Conservation (phyloP, 2,113 vertebrate genomes). For the Anhinga anhinga region DNA sequence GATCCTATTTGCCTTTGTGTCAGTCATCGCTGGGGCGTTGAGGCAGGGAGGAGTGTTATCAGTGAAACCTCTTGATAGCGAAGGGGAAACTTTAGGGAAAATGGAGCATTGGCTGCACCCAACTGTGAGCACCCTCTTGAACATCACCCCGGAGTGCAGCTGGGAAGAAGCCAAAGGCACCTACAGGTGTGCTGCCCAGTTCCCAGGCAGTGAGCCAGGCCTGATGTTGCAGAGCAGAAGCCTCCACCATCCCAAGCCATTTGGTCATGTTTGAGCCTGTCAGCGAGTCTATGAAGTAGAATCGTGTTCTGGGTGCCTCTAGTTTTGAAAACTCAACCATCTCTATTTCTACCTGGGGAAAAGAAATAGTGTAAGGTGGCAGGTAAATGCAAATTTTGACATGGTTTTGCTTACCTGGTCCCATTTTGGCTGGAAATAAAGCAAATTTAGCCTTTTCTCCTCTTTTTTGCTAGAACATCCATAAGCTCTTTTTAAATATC, state of each 20-base stretch:
- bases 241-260: background rate
- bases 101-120: background rate
- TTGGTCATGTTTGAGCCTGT: background rate
- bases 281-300: background rate
- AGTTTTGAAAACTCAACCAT: background rate
- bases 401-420: background rate
- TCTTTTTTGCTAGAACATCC: background rate
- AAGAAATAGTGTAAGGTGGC: background rate
- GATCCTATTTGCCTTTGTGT: background rate
- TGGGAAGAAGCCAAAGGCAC: background rate
- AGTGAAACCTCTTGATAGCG: background rate
- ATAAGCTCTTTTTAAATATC: background rate
- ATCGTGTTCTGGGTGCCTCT: background rate
- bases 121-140: background rate
- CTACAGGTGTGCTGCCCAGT: background rate
- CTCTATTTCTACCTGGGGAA: background rate
- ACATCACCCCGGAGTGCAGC: background rate
- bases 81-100: background rate
- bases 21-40: background rate
- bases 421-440: background rate
- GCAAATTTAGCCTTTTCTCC: background rate
- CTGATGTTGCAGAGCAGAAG: background rate
- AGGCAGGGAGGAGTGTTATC: background rate
- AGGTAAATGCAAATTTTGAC: background rate
- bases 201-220: background rate